Conservation (phyloP, 2,888 invertebrate genomes). For the Megaustenia siamemsis region DNA sequence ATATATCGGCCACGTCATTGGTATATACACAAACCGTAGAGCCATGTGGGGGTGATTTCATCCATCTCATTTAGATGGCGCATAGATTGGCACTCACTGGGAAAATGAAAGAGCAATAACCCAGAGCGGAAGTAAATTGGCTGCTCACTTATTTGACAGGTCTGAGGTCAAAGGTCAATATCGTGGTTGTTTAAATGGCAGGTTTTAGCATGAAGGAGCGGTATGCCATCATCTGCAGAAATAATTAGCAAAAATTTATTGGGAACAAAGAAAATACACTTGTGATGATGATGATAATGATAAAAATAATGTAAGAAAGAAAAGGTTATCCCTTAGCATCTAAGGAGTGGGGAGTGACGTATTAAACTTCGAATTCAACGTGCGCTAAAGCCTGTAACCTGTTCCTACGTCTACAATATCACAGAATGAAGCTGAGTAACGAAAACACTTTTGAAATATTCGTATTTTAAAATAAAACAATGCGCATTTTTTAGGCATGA, state of each 20-base stretch:
- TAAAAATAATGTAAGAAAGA: no score
- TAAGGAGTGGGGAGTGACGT: no score
- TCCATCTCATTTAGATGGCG: slow-evolving; percentile 44
- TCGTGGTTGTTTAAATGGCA: background rate
- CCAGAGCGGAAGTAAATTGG: slow-evolving; percentile 34
- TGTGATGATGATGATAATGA: no score
- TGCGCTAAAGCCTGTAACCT: no score
- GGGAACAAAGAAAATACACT: background rate
- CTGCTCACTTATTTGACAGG: slow-evolving; percentile 45
- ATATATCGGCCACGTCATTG: background rate
- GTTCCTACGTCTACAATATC: no score
- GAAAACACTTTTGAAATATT: no score
- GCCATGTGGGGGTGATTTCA: background rate
- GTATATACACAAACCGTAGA: background rate
- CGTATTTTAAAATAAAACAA: no score
- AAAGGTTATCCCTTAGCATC: no score
- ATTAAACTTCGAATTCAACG: no score
- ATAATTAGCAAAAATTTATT: background rate
- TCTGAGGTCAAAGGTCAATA: slow-evolving; percentile 26
- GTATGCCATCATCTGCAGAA: background rate
- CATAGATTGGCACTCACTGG: slow-evolving; percentile 9
- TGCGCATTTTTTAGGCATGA: no score
- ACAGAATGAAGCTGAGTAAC: no score
- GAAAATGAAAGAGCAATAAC: slow-evolving; percentile 46
- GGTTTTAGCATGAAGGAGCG: background rate